These are phyloP conservation scores for Gorsachius goisagi DNA, from an alignment of 2,113 vertebrate species.

Conservation along the genomic window DNA sequence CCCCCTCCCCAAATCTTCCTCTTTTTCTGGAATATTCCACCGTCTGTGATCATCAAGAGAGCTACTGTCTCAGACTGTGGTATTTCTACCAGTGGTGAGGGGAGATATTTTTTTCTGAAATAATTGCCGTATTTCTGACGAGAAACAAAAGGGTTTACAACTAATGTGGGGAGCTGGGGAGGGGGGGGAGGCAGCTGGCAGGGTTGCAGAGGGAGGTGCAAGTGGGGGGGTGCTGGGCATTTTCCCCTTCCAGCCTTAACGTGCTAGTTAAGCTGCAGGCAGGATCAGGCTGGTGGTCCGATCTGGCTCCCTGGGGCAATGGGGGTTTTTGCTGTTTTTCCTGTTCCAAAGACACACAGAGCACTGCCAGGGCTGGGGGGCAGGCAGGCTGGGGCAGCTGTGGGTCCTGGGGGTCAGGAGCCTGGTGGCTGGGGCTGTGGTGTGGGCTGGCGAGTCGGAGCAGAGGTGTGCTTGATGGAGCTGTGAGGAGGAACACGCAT, in stretches of 20 bases:
- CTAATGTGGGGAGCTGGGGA: neutral
- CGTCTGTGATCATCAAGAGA: constrained; percentile 21
- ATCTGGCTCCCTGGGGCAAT: rapidly evolving
- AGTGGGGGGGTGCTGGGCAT: neutral
- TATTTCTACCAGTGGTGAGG: constrained; percentile 22
- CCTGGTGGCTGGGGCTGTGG: neutral
- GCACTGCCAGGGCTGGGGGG: neutral
- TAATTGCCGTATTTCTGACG: constrained; percentile 20
- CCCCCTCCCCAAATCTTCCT: constrained; percentile 6
- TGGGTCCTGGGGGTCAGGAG: neutral
- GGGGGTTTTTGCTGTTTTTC: neutral
- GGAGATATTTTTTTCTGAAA: constrained; percentile 39
- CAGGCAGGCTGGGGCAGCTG: neutral
- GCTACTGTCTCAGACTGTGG: constrained; percentile 29
- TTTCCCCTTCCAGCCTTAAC: neutral
- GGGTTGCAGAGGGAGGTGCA: neutral
- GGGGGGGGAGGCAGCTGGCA: neutral
- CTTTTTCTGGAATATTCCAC: constrained; percentile 62
- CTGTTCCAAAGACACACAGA: neutral
- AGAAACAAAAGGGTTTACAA: neutral
- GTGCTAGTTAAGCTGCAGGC: neutral
- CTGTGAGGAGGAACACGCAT: neutral
- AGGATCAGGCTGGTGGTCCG: neutral
- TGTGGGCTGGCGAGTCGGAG: neutral
- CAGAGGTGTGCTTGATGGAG: neutral